Evolutionary conservation across 2,113 vertebrate genomes (phyloP), one percentile per base, ranked within the genome.

Genomic region (Macaca fascicularis): DNA sequence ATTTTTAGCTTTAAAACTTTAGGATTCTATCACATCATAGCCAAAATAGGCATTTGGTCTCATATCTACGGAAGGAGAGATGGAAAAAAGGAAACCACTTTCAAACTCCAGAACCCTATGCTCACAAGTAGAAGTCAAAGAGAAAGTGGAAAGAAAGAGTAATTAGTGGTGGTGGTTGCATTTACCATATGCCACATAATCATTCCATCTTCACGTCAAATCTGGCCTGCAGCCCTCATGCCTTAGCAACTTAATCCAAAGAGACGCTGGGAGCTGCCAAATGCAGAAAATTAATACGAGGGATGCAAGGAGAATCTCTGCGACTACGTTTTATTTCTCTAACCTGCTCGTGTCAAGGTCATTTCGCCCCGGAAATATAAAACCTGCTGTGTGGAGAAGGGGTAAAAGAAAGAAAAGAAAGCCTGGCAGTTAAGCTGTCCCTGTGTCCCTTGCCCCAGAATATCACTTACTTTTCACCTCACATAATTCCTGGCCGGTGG

Each of bases 401-500:
- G 70, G 82, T 12, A 74, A 70, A 83, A 95, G 93, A n/a, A 43
- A 43, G 43, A 4, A n/a, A 32, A 72, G 84, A 79, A 85, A 97
- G 91, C 79, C 64, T 1, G 91, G 80, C 1, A 1, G 40, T 35
- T 90, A 96, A 80, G 91, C 9, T 57, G 79, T 40, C 94, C 90
- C 75, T 25, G 96, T n/a, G 78, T 27, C 92, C 89, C 93, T 92
- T 35, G n/a, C 91, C 93, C 88, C 95, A 50, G 89, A 89, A 97
- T 14, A 40, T 4, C 89, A n/a, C 2, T 64, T 35, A 89, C 94
- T 96, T 94, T 69, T 5, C 22, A 92, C 94, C 95, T 93, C 92
- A 93, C 6, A 0, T 50, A 30, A 90, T 97, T 97, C 94, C 97
- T 97, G 90, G 89, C 93, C 97, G 90, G 76, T 67, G 93, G 96